These are phyloP conservation scores for Pseudanteris insignis DNA, from an alignment of 2,888 invertebrate species.

Conservation along the genomic window DNA sequence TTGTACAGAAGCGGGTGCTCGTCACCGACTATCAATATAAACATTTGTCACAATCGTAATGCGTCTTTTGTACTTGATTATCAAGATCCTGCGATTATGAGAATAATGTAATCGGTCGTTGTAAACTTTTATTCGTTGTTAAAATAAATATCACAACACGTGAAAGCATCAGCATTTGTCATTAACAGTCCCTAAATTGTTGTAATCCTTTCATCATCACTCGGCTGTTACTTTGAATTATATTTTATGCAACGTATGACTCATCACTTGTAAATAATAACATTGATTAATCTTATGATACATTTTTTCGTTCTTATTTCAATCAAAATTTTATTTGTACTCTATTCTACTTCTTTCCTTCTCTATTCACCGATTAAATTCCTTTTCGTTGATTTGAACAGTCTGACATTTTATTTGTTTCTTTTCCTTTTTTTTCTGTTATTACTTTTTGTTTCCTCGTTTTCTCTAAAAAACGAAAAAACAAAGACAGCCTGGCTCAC, in stretches of 20 bases:
- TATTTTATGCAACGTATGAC: too few relatives aligned
- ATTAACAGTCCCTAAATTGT: neutral
- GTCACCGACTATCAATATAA: constrained; percentile 1
- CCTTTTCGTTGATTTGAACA: too few relatives aligned
- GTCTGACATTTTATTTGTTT: too few relatives aligned
- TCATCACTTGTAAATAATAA: too few relatives aligned
- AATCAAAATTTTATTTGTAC: too few relatives aligned
- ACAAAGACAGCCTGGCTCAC: neutral
- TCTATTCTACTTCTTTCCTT: too few relatives aligned
- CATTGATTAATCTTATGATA: too few relatives aligned
- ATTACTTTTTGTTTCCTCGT: constrained; percentile 16
- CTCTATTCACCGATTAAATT: too few relatives aligned
- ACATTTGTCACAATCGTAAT: too few relatives aligned
- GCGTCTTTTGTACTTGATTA: constrained; percentile 32
- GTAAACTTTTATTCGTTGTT: constrained; percentile 45
- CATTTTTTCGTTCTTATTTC: too few relatives aligned
- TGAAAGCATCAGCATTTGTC: constrained; percentile 4
- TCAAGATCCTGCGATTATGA: constrained; percentile 26
- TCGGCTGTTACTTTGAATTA: too few relatives aligned
- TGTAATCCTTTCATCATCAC: neutral
- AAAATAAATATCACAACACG: constrained; percentile 43
- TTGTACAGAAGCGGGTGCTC: constrained; percentile 14
- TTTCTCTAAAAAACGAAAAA: constrained; percentile 6
- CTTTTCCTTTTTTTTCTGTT: too few relatives aligned
- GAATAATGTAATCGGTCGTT: constrained; percentile 38